A percentile compares a stretch with the other conserved stretches of the same genome.
phyloP scores from a whole-genome alignment of 2,797 vertebrate genomes.

The Eidolon dupreanum region DNA sequence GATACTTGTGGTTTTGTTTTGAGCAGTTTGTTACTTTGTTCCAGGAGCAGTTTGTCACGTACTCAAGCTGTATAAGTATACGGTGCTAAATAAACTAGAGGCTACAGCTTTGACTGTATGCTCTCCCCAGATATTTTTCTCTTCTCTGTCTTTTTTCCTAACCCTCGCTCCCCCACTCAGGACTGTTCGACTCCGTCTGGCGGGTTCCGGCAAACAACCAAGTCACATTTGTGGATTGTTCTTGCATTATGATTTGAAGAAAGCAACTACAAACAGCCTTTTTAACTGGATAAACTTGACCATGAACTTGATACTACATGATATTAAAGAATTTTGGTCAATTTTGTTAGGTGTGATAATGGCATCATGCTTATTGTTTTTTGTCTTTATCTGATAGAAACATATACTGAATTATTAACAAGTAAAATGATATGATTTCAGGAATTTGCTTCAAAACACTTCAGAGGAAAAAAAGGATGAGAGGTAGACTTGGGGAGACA shows the following conservation, averaged over 20 bases:
- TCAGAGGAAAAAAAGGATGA: neutral
- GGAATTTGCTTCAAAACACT: constrained; percentile 25
- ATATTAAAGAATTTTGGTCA: neutral
- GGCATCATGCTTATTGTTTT: neutral
- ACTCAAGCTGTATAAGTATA: too few relatives aligned
- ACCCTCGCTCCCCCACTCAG: too few relatives aligned
- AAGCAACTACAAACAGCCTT: neutral
- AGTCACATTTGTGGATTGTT: neutral
- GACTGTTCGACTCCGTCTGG: too few relatives aligned
- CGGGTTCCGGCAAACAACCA: neutral
- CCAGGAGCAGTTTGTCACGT: too few relatives aligned
- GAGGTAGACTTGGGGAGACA: neutral
- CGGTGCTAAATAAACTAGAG: too few relatives aligned
- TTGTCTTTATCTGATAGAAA: neutral
- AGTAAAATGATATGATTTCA: neutral
- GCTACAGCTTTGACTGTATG: too few relatives aligned
- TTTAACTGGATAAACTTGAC: neutral
- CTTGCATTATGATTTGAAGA: neutral
- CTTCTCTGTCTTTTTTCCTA: too few relatives aligned
- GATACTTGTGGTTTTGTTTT: too few relatives aligned
- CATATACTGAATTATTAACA: neutral
- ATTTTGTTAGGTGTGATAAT: neutral
- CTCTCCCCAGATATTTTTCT: too few relatives aligned
- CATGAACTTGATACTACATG: neutral
- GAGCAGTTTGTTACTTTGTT: too few relatives aligned